Evolutionary conservation across 2,888 invertebrate species (phyloP).

Genomic region (Esperia sulphurella): DNA sequence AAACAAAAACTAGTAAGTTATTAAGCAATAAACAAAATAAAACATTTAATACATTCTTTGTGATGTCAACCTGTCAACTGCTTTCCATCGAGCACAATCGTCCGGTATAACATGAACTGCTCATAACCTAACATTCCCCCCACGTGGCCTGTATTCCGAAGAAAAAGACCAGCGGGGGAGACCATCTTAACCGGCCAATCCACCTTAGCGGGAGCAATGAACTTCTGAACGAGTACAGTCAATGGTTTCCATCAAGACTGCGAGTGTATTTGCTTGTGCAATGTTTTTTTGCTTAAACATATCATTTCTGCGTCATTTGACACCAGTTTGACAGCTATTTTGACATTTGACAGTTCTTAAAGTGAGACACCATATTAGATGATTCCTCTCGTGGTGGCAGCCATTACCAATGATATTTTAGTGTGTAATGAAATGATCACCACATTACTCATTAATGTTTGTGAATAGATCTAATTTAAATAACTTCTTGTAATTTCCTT

Average conservation of each 20-base stretch:
- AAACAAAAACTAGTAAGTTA: too few relatives aligned
- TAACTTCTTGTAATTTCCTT: too few relatives aligned
- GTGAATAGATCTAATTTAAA: too few relatives aligned
- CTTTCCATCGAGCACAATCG: not conserved
- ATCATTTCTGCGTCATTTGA: not conserved
- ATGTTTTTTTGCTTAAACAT: not conserved
- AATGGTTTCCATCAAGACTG: not conserved
- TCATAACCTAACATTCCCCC: too few relatives aligned
- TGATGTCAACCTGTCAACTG: slow-evolving; percentile 1
- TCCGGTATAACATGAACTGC: not conserved
- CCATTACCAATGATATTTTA: too few relatives aligned
- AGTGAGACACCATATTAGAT: not conserved
- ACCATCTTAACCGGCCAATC: not conserved
- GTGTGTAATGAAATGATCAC: too few relatives aligned
- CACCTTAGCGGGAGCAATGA: slow-evolving; percentile 1
- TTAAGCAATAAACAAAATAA: not conserved
- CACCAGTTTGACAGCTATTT: not conserved
- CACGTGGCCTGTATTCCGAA: not conserved
- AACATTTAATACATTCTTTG: not conserved
- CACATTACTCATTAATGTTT: too few relatives aligned
- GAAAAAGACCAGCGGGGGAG: not conserved
- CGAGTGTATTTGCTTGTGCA: too few relatives aligned
- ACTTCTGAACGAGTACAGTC: not conserved
- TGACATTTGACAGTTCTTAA: not conserved
- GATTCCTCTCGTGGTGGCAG: too few relatives aligned